phyloP scores from a whole-genome alignment of 2,888 invertebrate species.

The Limenitis camilla region DNA sequence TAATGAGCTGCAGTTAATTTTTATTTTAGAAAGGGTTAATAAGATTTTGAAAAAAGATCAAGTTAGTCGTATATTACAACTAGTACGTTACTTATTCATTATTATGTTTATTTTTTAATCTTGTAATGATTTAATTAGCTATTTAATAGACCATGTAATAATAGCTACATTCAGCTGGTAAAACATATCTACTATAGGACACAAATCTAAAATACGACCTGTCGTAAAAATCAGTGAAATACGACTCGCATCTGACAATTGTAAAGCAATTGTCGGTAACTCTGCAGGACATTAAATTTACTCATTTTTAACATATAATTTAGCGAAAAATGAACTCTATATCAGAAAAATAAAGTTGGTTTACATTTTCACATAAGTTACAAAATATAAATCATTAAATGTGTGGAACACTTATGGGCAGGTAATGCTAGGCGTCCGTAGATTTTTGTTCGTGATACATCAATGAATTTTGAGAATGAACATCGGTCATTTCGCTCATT shows the following conservation, averaged over 20 bases:
- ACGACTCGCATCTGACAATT: constrained; percentile 51
- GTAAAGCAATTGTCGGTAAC: constrained; percentile 49
- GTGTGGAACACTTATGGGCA: constrained; percentile 28
- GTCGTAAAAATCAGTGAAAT: constrained; percentile 59
- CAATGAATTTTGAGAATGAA: constrained; percentile 58
- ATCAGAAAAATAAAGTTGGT: constrained; percentile 2
- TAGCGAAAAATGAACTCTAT: constrained; percentile 6
- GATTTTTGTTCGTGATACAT: constrained; percentile 51
- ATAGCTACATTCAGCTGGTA: neutral
- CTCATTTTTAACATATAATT: constrained; percentile 16
- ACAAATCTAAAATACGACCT: constrained; percentile 47
- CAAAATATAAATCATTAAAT: constrained; percentile 28
- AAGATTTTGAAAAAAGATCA: no score
- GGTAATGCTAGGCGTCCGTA: constrained; percentile 40
- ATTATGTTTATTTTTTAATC: no score
- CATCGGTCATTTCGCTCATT: constrained; percentile 20
- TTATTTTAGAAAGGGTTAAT: no score
- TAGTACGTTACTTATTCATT: no score
- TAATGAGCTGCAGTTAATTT: no score
- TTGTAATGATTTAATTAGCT: neutral
- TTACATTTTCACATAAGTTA: constrained; percentile 4
- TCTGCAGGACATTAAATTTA: constrained; percentile 40
- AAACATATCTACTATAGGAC: constrained; percentile 29
- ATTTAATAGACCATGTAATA: neutral
- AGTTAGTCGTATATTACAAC: no score